phyloP scores from a whole-genome alignment of 2,113 vertebrate species.

The Rhinoptilus africanus region DNA sequence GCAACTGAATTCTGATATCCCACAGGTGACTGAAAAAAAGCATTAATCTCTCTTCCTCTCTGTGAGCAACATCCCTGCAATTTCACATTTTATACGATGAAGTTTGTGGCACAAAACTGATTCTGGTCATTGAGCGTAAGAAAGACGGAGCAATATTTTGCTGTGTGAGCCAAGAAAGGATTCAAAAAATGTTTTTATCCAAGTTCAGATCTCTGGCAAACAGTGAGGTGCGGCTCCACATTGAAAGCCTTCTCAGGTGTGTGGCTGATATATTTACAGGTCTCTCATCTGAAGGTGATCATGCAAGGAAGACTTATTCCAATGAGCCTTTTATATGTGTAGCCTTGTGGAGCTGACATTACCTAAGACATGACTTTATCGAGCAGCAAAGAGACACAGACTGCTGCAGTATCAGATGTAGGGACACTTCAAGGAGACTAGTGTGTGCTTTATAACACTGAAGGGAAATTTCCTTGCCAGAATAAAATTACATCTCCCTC shows the following conservation, averaged over 20 bases:
- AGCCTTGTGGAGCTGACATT: not conserved
- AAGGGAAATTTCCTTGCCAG: not conserved
- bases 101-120: not conserved
- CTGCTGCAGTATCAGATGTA: not conserved
- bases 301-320: not conserved
- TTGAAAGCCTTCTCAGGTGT: not conserved
- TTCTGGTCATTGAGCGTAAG: not conserved
- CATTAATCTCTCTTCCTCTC: not conserved
- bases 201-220: not conserved
- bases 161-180: not conserved
- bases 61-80: not conserved
- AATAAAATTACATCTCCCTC: not conserved
- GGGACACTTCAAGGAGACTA: constrained; percentile 11
- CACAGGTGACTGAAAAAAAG: not conserved
- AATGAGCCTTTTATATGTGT: not conserved
- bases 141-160: not conserved
- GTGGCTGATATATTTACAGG: not conserved
- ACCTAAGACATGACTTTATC: not conserved
- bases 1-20: not conserved
- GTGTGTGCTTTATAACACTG: not conserved
- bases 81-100: not conserved
- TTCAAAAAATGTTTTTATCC: not conserved
- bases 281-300: not conserved
- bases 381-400: not conserved
- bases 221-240: not conserved